Base-by-base conservation (phyloP, 2,113 vertebrate genomes). In the Serinus canaria region DNA sequence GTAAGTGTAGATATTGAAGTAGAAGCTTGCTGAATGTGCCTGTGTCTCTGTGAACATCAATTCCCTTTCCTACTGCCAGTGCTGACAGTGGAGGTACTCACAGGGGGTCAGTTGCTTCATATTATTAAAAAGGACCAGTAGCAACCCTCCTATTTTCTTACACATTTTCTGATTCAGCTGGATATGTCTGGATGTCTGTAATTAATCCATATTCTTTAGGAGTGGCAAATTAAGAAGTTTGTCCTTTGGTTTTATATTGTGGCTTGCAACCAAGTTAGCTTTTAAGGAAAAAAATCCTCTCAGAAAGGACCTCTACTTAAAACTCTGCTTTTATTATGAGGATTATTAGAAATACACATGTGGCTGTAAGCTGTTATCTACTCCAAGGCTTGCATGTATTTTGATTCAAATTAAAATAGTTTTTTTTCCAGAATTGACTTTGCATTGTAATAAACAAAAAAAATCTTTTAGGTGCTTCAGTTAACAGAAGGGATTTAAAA, bases 191-290 rank as follows among this genome's bases (percentile, higher is more conserved):
- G 41, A 67, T 85, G 68, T 72, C 52, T 90, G 39, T 53, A 66
- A 94, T 62, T 94, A 94, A 90, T 88, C 39, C 53, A 18, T 3
- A 39, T 58, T 96, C 95, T 97, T 89, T 43, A 85, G 74, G 72
- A 97, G 78, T 92, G 79, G 95, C 93, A 94, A 87, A 91, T 97
- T 74, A 95, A 96, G 95, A 92, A 94, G 72, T 96, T 98, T 97
- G 94, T 91, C 89, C 89, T 97, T 96, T 95, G 70, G 70, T 97
- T 94, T 96, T 96, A 67, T 63, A 44, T 81, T 95, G 46, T 96
- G 92, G 81, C 89, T 93, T 96, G 89, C 93, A 96, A 53, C 73
- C 20, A 93, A 94, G 56, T 83, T 96, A 90, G 81, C 75, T 50
- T 74, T 97, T 41, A 25, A 62, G 59, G 47, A 46, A 70, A 89